Evolutionary conservation across 2,797 vertebrate genomes (phyloP), one percentile per base, ranked within the genome.

Genomic region (Nannoperca obscura): DNA sequence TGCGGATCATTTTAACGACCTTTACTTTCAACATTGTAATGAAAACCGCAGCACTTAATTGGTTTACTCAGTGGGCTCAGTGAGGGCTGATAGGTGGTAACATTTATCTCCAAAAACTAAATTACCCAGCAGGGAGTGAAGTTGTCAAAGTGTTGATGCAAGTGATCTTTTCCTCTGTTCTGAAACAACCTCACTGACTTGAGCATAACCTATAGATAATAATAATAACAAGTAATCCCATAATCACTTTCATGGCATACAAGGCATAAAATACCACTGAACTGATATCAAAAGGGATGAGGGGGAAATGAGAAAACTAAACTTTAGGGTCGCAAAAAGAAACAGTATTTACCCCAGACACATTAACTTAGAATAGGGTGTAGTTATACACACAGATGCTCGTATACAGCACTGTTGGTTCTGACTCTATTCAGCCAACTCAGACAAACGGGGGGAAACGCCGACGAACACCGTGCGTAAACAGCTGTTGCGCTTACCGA

Each of bases 401-500:
- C 19, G n/a, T 24, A 22, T 17, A 4, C 50, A 20, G 8, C 22
- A 7, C 22, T 32, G 6, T 14, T 55, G 22, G n/a, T 47, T 38
- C 15, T 8, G 49, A 42, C 32, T 27, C 10, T 54, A 13, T 46
- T 24, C 49, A 70, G n/a, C 17, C 44, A 49, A 20, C 38, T 54
- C 27, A 50, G 10, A 66, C 7, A 61, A 9, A 36, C 49, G 40
- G 34, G 34, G 11, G 8, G 47, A 38, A 44, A 58, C 38, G 12
- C 32, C 44, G 44, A 5, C 15, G 36, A 57, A 9, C 64, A n/a
- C 47, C 14, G 77, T 32, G 86, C 82, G 89, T 90, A 86, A 89
- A 83, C 80, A 89, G 88, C 80, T 90, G 87, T 88, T 87, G 82
- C 88, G 46, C 97, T 96, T 94, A 99, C 98, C 98, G 86, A 99